phyloP scores from a whole-genome alignment of 1,140 invertebrate species.

The Colletes gigas region DNA sequence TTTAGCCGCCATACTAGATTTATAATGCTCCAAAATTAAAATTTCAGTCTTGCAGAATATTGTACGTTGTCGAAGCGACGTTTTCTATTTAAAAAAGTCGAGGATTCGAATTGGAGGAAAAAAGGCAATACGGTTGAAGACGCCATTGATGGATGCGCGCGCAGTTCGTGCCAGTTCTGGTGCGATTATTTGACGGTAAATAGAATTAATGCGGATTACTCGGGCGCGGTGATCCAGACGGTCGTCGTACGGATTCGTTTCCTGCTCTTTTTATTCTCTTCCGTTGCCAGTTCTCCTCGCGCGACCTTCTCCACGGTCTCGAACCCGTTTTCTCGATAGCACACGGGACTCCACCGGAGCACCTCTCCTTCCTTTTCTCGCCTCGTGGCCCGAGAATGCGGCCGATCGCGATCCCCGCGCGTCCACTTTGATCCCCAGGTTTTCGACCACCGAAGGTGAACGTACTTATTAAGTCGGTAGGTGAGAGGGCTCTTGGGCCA shows the following conservation, averaged over 20 bases:
- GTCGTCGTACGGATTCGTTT: constrained; percentile 4
- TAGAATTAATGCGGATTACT: constrained; percentile 16
- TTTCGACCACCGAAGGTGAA: constrained; percentile 43
- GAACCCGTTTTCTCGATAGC: constrained; percentile 45
- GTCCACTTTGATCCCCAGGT: constrained; percentile 10
- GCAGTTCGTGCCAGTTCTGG: too few relatives aligned
- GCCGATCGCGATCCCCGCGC: constrained; percentile 2
- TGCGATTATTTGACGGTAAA: neutral
- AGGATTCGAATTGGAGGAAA: too few relatives aligned
- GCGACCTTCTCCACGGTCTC: constrained; percentile 15
- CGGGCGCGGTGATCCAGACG: neutral
- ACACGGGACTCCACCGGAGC: neutral
- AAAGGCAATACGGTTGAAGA: too few relatives aligned
- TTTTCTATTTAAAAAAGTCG: too few relatives aligned
- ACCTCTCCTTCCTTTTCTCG: neutral
- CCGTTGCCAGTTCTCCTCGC: neutral
- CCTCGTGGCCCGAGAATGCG: constrained; percentile 4
- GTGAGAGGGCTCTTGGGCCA: neutral
- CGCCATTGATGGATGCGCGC: too few relatives aligned
- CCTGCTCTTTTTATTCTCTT: neutral
- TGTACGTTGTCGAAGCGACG: too few relatives aligned
- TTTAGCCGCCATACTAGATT: too few relatives aligned
- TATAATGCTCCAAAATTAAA: too few relatives aligned
- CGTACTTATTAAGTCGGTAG: constrained; percentile 41
- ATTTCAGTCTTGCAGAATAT: too few relatives aligned